These are phyloP conservation scores for Eucidaris tribuloides DNA, from an alignment of 35 echinoderm and acorn worm genomes.

Conservation along the genomic window DNA sequence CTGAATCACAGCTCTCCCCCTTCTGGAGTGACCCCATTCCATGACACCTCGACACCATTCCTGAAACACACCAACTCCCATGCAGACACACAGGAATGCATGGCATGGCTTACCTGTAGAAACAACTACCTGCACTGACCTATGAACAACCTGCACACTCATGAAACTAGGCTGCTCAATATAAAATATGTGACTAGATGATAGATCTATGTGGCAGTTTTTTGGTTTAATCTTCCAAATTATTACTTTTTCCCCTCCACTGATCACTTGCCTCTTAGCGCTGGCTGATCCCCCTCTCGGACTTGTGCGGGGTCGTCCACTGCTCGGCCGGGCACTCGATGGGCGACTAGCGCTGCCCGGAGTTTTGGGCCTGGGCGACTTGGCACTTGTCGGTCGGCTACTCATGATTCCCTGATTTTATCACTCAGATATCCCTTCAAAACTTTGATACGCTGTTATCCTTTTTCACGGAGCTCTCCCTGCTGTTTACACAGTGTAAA, in stretches of 20 bases:
- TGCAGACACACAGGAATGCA: conserved; percentile 14
- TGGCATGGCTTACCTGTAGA: background rate
- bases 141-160: no score
- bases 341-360: conserved; percentile 9
- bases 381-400: conserved; percentile 33
- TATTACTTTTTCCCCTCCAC: background rate
- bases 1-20: no score
- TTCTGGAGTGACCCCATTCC: no score
- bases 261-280: conserved; percentile 34
- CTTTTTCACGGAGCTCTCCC: background rate
- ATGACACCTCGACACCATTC: no score
- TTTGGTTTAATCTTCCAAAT: no score
- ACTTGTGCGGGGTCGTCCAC: conserved; percentile 38
- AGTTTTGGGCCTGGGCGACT: conserved; percentile 7
- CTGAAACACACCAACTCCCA: background rate
- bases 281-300: conserved; percentile 31
- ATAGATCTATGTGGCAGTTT: no score
- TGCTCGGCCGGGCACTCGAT: conserved; percentile 33
- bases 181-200: no score
- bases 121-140: no score
- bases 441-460: background rate
- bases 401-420: conserved; percentile 23
- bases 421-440: conserved; percentile 1
- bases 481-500: background rate
- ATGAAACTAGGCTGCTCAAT: no score